A percentile compares a stretch with the other conserved stretches of the same genome.
Evolutionary conservation across 2,113 vertebrate species (phyloP).

Genomic region (Melanerpes aurifrons): DNA sequence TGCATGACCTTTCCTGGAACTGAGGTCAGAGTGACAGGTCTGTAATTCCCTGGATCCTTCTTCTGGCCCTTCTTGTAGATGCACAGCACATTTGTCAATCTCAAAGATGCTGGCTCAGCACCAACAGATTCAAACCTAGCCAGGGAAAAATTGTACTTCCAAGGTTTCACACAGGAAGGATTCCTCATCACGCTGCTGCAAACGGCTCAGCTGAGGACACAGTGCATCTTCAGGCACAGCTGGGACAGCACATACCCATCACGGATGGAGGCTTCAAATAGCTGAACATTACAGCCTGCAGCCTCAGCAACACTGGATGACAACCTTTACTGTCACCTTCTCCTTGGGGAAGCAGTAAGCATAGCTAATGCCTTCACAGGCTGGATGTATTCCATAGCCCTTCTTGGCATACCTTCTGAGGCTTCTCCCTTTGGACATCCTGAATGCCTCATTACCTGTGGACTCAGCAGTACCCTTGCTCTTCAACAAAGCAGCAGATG

Average conservation of each 20-base stretch:
- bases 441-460: background rate
- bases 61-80: no score
- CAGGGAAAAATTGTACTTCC: background rate
- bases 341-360: background rate
- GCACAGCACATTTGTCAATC: no score
- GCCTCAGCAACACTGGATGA: background rate
- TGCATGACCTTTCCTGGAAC: no score
- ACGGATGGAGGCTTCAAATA: background rate
- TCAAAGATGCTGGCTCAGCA: background rate
- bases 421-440: background rate
- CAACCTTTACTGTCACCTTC: background rate
- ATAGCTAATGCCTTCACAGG: background rate
- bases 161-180: background rate
- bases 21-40: no score
- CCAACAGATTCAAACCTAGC: background rate
- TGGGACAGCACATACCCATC: background rate
- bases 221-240: background rate
- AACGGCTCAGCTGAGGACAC: background rate
- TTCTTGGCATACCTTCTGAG: background rate
- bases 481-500: background rate
- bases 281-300: background rate
- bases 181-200: background rate
- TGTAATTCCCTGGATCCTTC: no score
- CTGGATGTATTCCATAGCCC: background rate
- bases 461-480: background rate